phyloP scores from a whole-genome alignment of 2,888 invertebrate species.

The Agrilus cyanescens region DNA sequence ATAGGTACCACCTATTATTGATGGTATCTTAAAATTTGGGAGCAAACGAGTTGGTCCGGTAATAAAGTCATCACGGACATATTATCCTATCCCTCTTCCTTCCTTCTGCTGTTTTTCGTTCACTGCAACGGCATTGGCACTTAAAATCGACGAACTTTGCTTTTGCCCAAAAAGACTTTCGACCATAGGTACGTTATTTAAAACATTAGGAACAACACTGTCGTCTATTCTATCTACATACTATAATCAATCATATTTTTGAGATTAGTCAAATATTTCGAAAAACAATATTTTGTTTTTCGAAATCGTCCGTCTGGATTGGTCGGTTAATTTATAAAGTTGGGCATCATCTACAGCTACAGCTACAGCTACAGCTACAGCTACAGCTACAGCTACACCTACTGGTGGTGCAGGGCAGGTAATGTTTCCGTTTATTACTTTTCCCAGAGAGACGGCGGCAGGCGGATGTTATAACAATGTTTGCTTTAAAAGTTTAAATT shows the following conservation, averaged over 20 bases:
- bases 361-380: slow-evolving; percentile 2
- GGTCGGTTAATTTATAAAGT: slow-evolving; percentile 10
- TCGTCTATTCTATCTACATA: too few relatives aligned
- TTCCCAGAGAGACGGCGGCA: neutral
- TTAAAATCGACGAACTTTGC: too few relatives aligned
- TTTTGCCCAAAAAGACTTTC: too few relatives aligned
- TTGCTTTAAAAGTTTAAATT: slow-evolving; percentile 34
- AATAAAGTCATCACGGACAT: slow-evolving; percentile 16
- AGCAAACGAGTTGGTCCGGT: slow-evolving; percentile 11
- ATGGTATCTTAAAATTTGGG: slow-evolving; percentile 13
- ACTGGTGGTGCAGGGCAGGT: neutral
- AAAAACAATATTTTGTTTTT: slow-evolving; percentile 16
- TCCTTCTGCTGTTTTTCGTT: too few relatives aligned
- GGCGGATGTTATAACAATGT: slow-evolving; percentile 26
- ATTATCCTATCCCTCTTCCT: too few relatives aligned
- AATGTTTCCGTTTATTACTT: slow-evolving; percentile 1
- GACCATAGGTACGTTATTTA: too few relatives aligned
- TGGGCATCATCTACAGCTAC: slow-evolving; percentile 2
- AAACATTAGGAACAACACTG: too few relatives aligned
- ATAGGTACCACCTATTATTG: slow-evolving; percentile 16
- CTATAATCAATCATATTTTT: too few relatives aligned
- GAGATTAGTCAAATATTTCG: slow-evolving; percentile 16
- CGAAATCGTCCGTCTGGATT: slow-evolving; percentile 13
- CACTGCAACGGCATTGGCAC: too few relatives aligned
- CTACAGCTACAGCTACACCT: neutral